These are phyloP conservation scores for Desoria tigrina DNA, from an alignment of 2,888 invertebrate genomes.

Conservation along the genomic window DNA sequence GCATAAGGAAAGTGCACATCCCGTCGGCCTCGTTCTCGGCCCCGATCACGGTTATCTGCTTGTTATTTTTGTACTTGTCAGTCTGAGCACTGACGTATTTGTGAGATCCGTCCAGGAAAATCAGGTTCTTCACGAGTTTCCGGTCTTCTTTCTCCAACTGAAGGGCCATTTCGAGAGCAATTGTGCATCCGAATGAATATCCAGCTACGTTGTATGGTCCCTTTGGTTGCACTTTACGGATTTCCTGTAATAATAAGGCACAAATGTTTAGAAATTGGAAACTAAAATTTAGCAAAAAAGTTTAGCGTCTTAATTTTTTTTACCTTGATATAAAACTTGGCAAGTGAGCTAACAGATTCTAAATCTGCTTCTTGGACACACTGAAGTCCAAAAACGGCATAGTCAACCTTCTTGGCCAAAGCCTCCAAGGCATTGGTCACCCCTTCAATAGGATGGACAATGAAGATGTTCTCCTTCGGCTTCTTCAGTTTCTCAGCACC, in stretches of 20 bases:
- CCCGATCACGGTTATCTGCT: slow-evolving; percentile 58
- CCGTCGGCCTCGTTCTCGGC: slow-evolving; percentile 64
- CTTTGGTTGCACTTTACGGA: slow-evolving; percentile 72
- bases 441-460: slow-evolving; percentile 87
- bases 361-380: slow-evolving; percentile 77
- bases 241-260: too few species aligned
- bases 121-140: slow-evolving; percentile 62
- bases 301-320: too few species aligned
- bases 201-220: slow-evolving; percentile 89
- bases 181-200: slow-evolving; percentile 92
- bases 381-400: slow-evolving; percentile 84
- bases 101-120: slow-evolving; percentile 88
- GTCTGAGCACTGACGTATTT: slow-evolving; percentile 77
- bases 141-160: slow-evolving; percentile 70
- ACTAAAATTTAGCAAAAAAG: background rate
- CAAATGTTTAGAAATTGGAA: too few species aligned
- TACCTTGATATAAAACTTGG: slow-evolving; percentile 68
- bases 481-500: slow-evolving; percentile 51
- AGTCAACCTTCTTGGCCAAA: slow-evolving; percentile 70
- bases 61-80: slow-evolving; percentile 62
- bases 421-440: slow-evolving; percentile 70
- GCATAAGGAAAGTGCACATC: slow-evolving; percentile 78
- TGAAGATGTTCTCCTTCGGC: slow-evolving; percentile 57
- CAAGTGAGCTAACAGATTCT: slow-evolving; percentile 70
- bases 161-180: slow-evolving; percentile 92